Evolutionary conservation across 2,113 vertebrate genomes (phyloP).

Genomic region (Redunca redunca): DNA sequence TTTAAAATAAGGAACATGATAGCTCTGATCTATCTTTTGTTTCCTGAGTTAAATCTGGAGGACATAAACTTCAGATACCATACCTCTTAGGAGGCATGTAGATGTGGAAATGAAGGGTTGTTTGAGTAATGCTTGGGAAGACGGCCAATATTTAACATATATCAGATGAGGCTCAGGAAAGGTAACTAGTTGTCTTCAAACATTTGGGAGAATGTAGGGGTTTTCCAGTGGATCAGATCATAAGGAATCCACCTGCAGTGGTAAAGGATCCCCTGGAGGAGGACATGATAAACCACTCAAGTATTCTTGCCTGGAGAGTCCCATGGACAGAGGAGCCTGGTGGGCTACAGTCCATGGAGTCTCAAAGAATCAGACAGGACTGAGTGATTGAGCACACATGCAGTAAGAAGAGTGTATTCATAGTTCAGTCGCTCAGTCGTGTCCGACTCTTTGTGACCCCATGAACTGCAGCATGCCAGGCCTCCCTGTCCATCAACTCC

Average conservation of each 20-base stretch:
- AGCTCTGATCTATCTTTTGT: not conserved
- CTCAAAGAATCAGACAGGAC: not conserved
- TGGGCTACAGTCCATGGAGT: not conserved
- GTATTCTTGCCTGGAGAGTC: not conserved
- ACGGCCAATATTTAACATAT: not conserved
- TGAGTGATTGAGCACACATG: not conserved
- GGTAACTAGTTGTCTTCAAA: not conserved
- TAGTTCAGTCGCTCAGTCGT: not conserved
- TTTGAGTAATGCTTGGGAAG: not conserved
- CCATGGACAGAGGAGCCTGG: not conserved
- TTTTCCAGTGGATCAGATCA: not conserved
- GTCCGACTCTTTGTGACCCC: not conserved
- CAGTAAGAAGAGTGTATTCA: not conserved
- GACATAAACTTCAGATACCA: not conserved
- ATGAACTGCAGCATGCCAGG: not conserved
- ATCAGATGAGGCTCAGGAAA: not conserved
- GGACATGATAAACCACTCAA: not conserved
- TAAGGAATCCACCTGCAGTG: not conserved
- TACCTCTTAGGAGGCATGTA: not conserved
- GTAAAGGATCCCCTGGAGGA: not conserved
- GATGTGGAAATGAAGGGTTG: not conserved
- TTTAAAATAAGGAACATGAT: not conserved
- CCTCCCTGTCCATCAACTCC: not conserved
- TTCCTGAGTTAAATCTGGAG: not conserved
- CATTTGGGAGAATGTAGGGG: not conserved